Evolutionary conservation across 2,888 invertebrate species (phyloP), one percentile per base, ranked within the genome.

Genomic region (Dione juno): DNA sequence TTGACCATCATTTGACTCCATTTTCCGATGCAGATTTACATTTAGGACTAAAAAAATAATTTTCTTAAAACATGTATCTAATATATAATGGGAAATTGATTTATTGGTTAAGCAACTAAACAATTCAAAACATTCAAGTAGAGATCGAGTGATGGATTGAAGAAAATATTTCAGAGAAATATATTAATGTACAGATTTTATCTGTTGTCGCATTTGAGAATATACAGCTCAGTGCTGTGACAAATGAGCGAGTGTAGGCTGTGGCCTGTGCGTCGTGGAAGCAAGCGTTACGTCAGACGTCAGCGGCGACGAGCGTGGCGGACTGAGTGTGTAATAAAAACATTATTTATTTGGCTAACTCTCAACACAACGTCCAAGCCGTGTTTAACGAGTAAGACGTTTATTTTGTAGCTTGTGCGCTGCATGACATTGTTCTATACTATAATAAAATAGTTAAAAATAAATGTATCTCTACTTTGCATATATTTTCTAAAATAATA

Each of bases 321-420:
- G 53, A 16, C 63, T 48, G 63, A 63, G 61, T 37, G 28, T 19
- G 61, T 53, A 68, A 61, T 61, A 63, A 67, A 61, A 68, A 68
- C 61, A 63, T 63, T 61, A 68, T 57, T 66, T 67, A 67, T 67
- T 67, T 67, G 67, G 67, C 59, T 58, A 48, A 41, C 59, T 59
- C 67, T 54, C 67, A 45, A 67, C 66, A 48, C 67, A 52, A 40
- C 59, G 67, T 40, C 40, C 21, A 19, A 50, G 67, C 58, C 50
- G 48, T 28, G 50, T 67, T 67, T 37, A 58, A 48, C 40, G 48
- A 67, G 66, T 8, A 40, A 59, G 40, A 50, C 37, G 67, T 67
- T 59, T 41, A 67, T 58, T 67, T 67, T 50, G 28, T 19, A 59
- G 58, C 9, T 13, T 19, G 64, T 7, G 19, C 50, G 35, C 5